Base-by-base conservation (phyloP, 2,797 vertebrate genomes). In the Molossus molossus region DNA sequence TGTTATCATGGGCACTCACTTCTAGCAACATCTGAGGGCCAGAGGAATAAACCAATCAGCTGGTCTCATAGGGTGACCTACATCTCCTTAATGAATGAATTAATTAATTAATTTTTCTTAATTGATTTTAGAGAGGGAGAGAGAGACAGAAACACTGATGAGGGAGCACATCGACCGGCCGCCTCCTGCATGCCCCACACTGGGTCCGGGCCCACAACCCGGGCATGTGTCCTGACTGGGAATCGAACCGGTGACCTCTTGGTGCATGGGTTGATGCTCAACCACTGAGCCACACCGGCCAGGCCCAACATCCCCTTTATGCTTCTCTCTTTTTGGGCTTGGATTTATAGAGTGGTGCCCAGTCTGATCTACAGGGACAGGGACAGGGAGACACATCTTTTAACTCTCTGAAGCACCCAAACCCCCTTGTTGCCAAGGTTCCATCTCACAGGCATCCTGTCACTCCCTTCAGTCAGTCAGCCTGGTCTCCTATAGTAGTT, bases 1-100 rank as follows among this genome's bases (percentile, higher is more conserved):
- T 60, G 27, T 80, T 75, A 33, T 87, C 57, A 5, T 33, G 29
- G 14, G 18, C 11, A 27, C 25, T 70, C 58, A 48, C 37, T 69
- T 91, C 48, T n/a, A 70, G 87, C 72, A 60, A 75, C 21, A 4
- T 85, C 77, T 81, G 65, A 83, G 70, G 75, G 33, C n/a, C 64
- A 45, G 76, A 72, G 60, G 60, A 72, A 69, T 79, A 76, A 17
- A 55, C 48, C 11, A 55, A 13, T 57, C 67, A 60, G 15, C 76
- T 76, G 20, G 13, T 55, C 33, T 48, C 21, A 0, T 7, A 21
- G 23, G 48, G 9, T 21, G 48, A 5, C 17, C 76, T 73, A 5
- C 9, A 29, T 53, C 37, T 33, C 33, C 33, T 33, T 33, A 33
- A 33, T 33, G 33, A 33, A 33, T 33, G 33, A 33, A 33, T 33